Evolutionary conservation across 2,797 vertebrate species (phyloP), one percentile per base, ranked within the genome.

Genomic region (Cyprinella venusta): DNA sequence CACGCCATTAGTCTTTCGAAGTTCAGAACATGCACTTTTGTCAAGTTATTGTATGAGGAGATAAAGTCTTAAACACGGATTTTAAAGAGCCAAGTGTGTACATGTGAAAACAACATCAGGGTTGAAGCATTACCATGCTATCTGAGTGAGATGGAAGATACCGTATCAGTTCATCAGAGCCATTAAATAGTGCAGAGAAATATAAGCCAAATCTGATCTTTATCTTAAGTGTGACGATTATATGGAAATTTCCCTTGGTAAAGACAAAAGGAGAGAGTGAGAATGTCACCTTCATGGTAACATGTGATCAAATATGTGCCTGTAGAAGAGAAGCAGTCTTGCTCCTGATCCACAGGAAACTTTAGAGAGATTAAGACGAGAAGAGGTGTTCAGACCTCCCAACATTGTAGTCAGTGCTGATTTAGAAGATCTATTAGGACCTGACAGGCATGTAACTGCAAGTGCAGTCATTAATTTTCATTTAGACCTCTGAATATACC

Each of bases 381-480:
- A 71, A 13, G 6, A 83, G 65, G 33, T 8, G 33, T 40, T 63
- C 30, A 75, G 76, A 82, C 30, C 42, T 72, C 61, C 56, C 40
- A 56, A 83, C 30, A 63, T 63, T 75, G 40, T 45, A 78, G 21
- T 71, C 45, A 76, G 75, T 77, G 54, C 54, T 69, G 84, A 82
- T 85, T 78, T 61, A 75, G 50, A 24, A 36, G 80, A 81, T 76
- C 56, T 79, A 42, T 85, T 75, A 81, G 80, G 30, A 80, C 76
- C 79, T 82, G 85, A 87, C 88, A 83, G 82, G 77, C 87, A 83
- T 82, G 86, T 83, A 84, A 83, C 77, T 86, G 72, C 61, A 56
- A 74, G 67, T 78, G 38, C 56, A 69, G 77, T 81, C 89, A 89
- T 90, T 87, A 84, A 89, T 89, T 89, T 84, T 89, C 83, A 87